Evolutionary conservation across 1,140 invertebrate species (phyloP), one percentile per base, ranked within the genome.

Genomic region (Atta cephalotes): DNA sequence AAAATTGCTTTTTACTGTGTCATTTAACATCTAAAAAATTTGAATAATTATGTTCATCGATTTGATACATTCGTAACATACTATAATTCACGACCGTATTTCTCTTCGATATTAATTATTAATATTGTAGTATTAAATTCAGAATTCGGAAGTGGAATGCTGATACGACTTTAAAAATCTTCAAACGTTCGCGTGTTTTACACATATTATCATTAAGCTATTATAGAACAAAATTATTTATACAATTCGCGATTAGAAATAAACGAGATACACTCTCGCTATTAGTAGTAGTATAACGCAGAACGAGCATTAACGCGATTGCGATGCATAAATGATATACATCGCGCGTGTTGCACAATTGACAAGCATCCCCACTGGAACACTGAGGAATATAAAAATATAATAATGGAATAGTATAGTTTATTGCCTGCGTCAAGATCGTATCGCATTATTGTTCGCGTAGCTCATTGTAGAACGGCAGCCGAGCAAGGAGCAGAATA

Each of bases 401-500:
- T 84, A 84, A 84, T 84, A 84, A 84, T 51, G 80, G 80, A 84
- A 84, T 76, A 28, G 70, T 76, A 84, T 84, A 84, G 70, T 84
- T 84, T 84, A 84, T 84, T 84, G 66, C 80, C 70, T 62, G 70
- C 28, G 80, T 76, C 80, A 84, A 84, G 80, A 84, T 84, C 80
- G 28, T 84, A 84, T 84, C 80, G 58, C 39, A 56, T 74, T 63
- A 84, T 84, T 84, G 80, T 84, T 76, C 70, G 25, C 80, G 39
- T 25, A 56, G 80, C 25, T 84, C 80, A 76, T 84, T 84, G 70
- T 74, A 82, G 68, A 81, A 84, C 70, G 80, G 80, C 80, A 84
- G 70, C 80, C 80, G 80, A 51, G 80, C 80, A 84, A 84, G 80
- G 80, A 84, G 70, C 31, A 49, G 56, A 84, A 51, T 62, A 76